These are phyloP conservation scores for Pollicipes pollicipes DNA, from an alignment of 1,140 invertebrate species.

Conservation along the genomic window DNA sequence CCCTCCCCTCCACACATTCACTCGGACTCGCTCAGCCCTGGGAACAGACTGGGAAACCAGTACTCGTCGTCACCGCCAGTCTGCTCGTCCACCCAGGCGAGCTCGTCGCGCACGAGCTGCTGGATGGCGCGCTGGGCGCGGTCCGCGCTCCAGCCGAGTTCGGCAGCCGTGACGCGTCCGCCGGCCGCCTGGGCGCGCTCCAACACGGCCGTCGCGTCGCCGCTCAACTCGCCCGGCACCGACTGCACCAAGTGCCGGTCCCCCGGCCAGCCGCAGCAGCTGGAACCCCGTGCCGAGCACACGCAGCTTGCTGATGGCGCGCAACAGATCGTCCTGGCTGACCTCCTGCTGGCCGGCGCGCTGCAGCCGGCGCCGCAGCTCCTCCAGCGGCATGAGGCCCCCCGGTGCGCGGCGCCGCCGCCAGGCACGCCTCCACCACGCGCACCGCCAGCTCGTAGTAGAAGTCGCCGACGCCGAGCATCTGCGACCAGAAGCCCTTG, in stretches of 20 bases:
- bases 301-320: slow-evolving; percentile 81
- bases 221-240: slow-evolving; percentile 87
- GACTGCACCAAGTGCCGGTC: slow-evolving; percentile 81
- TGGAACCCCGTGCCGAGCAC: slow-evolving; percentile 92
- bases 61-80: slow-evolving; percentile 48
- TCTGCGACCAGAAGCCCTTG: slow-evolving; percentile 86
- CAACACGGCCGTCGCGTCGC: slow-evolving; percentile 85
- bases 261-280: slow-evolving; percentile 59
- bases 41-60: slow-evolving; percentile 90
- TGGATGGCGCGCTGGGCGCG: slow-evolving; percentile 58
- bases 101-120: slow-evolving; percentile 75
- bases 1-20: too few relatives aligned
- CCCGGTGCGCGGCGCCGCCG: slow-evolving; percentile 48
- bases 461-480: slow-evolving; percentile 95
- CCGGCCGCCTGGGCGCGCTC: slow-evolving; percentile 56
- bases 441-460: slow-evolving; percentile 97
- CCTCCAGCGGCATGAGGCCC: slow-evolving; percentile 25
- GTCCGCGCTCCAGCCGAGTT: slow-evolving; percentile 47
- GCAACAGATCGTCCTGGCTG: slow-evolving; percentile 70
- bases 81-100: slow-evolving; percentile 87
- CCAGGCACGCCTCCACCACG: slow-evolving; percentile 91
- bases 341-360: slow-evolving; percentile 13
- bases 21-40: not conserved
- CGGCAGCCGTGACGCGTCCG: slow-evolving; percentile 28
- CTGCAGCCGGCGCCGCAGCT: slow-evolving; percentile 14